These are phyloP conservation scores for Cybosia mesomella DNA, from an alignment of 2,888 invertebrate species.

Conservation along the genomic window DNA sequence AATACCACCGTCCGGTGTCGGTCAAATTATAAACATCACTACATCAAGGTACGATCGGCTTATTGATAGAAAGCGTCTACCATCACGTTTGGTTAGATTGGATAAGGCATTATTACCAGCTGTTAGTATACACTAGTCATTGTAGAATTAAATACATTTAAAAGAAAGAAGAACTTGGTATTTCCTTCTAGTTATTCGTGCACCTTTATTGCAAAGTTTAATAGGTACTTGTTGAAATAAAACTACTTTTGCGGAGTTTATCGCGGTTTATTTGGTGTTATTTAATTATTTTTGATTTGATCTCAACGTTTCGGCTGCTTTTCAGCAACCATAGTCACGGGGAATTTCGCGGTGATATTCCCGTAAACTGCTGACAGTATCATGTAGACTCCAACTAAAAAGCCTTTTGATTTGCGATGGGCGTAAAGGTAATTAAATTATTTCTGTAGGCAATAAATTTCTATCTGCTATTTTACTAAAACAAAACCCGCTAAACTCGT, in stretches of 20 bases:
- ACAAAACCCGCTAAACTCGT: background rate
- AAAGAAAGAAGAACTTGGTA: background rate
- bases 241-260: too few species aligned
- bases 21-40: constrained; percentile 66
- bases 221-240: too few species aligned
- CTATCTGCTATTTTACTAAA: background rate
- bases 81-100: constrained; percentile 14
- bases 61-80: constrained; percentile 64
- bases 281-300: too few species aligned
- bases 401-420: too few species aligned
- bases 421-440: background rate
- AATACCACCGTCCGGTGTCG: constrained; percentile 54
- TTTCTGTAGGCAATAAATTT: background rate
- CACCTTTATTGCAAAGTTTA: too few species aligned
- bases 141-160: background rate
- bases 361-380: too few species aligned
- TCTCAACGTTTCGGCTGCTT: too few species aligned
- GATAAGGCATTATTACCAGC: background rate
- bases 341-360: too few species aligned
- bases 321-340: too few species aligned
- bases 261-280: too few species aligned
- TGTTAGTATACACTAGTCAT: background rate
- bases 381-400: too few species aligned
- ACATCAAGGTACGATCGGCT: constrained; percentile 47
- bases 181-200: background rate